phyloP scores from a whole-genome alignment of 2,797 vertebrate genomes.

The Muraenolepis orangiensis region DNA sequence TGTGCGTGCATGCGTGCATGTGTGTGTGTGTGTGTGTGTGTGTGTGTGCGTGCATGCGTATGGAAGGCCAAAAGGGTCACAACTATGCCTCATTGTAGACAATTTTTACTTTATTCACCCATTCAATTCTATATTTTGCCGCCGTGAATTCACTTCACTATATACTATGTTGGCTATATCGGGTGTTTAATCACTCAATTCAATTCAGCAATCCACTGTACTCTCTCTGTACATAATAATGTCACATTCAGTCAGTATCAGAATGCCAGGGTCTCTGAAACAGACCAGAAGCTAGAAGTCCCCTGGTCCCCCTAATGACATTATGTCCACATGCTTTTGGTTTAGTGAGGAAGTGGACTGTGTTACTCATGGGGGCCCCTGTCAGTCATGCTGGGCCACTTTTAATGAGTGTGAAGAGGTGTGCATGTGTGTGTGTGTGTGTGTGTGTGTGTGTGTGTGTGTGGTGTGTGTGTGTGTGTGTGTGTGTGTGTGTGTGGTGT shows the following conservation, averaged over 20 bases:
- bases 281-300: background rate
- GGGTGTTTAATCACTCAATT: too few relatives aligned
- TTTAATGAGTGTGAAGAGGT: slow-evolving; percentile 48
- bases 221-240: background rate
- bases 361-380: slow-evolving; percentile 42
- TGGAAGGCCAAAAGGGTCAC: too few relatives aligned
- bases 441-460: slow-evolving; percentile 11
- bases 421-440: slow-evolving; percentile 33
- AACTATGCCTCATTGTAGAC: too few relatives aligned
- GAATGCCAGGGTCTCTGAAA: slow-evolving; percentile 7
- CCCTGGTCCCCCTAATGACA: slow-evolving; percentile 10
- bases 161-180: too few relatives aligned
- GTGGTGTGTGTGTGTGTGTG: slow-evolving; percentile 1
- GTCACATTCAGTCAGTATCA: background rate
- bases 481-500: slow-evolving; percentile 4
- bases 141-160: too few relatives aligned
- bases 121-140: too few relatives aligned
- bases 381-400: slow-evolving; percentile 30
- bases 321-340: slow-evolving; percentile 22
- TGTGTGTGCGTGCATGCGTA: background rate
- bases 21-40: background rate
- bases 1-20: background rate
- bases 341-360: slow-evolving; percentile 39
- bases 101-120: too few relatives aligned
- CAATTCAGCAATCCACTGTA: too few relatives aligned